Percentiles rank a stretch among this genome's conserved stretches.
phyloP scores from a whole-genome alignment of 2,888 invertebrate species.

The Mongoloraphidia duomilia region DNA sequence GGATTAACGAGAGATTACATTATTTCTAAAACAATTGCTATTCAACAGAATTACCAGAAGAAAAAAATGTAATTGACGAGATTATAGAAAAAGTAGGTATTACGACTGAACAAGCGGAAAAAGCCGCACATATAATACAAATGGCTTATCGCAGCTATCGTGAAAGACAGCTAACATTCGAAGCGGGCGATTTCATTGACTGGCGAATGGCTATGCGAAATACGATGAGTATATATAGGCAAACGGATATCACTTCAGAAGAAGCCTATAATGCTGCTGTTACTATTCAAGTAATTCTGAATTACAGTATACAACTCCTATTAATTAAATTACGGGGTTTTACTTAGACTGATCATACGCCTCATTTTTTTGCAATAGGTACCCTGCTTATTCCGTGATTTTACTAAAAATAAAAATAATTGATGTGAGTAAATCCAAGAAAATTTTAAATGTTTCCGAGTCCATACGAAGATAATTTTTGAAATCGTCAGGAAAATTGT shows the following conservation, averaged over 20 bases:
- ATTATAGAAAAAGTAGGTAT: slow-evolving; percentile 19
- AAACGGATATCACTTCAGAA: slow-evolving; percentile 25
- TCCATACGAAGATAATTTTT: too few species aligned
- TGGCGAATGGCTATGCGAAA: slow-evolving; percentile 26
- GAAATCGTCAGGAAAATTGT: too few species aligned
- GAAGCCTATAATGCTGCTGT: slow-evolving; percentile 28
- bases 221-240: slow-evolving; percentile 12
- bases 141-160: background rate
- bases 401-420: too few species aligned
- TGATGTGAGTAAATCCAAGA: too few species aligned
- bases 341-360: too few species aligned
- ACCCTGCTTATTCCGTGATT: too few species aligned
- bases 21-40: slow-evolving; percentile 6
- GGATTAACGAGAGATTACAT: slow-evolving; percentile 7
- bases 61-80: slow-evolving; percentile 18
- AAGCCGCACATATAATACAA: slow-evolving; percentile 16
- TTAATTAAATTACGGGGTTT: background rate
- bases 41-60: slow-evolving; percentile 13
- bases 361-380: too few species aligned
- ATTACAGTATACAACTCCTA: background rate
- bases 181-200: slow-evolving; percentile 23
- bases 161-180: slow-evolving; percentile 15
- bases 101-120: slow-evolving; percentile 11
- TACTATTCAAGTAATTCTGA: slow-evolving; percentile 23
- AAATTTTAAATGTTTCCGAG: too few species aligned